These are phyloP conservation scores for Xiphias gladius DNA, from an alignment of 2,113 vertebrate species.

Conservation along the genomic window DNA sequence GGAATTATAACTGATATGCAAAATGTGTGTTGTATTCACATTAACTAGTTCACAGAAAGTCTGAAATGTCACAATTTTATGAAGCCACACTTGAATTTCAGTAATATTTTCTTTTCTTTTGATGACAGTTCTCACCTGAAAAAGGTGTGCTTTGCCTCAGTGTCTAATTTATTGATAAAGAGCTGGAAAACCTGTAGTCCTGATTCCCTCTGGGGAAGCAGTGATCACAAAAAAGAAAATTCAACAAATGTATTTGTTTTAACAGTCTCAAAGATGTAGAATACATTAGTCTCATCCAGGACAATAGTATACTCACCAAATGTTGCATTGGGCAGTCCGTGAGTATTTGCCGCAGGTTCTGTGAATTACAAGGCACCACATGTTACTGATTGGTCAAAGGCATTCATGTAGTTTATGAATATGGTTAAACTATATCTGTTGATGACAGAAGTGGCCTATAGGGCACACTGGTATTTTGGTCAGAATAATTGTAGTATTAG, in stretches of 20 bases:
- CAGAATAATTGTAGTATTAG: no score
- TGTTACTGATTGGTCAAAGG: not conserved
- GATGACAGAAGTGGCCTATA: not conserved
- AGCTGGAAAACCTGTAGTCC: slow-evolving; percentile 90
- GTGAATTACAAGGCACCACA: slow-evolving; percentile 27
- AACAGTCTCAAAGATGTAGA: not conserved
- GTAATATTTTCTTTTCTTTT: not conserved
- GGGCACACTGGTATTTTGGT: no score
- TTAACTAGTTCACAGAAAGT: no score
- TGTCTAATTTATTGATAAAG: slow-evolving; percentile 91
- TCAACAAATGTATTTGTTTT: not conserved
- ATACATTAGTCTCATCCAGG: not conserved
- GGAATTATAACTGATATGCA: not conserved
- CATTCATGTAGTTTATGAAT: not conserved
- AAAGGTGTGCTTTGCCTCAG: slow-evolving; percentile 92
- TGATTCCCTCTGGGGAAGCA: slow-evolving; percentile 87
- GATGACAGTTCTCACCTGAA: slow-evolving; percentile 86
- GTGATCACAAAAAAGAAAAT: not conserved
- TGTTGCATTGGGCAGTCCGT: slow-evolving; percentile 91
- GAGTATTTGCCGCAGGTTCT: slow-evolving; percentile 91
- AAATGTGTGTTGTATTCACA: not conserved
- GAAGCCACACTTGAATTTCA: not conserved
- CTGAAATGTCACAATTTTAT: not conserved
- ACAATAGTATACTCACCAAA: slow-evolving; percentile 86
- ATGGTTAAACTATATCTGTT: not conserved